phyloP scores from a whole-genome alignment of 2,888 invertebrate species.

The Lingula anatina region DNA sequence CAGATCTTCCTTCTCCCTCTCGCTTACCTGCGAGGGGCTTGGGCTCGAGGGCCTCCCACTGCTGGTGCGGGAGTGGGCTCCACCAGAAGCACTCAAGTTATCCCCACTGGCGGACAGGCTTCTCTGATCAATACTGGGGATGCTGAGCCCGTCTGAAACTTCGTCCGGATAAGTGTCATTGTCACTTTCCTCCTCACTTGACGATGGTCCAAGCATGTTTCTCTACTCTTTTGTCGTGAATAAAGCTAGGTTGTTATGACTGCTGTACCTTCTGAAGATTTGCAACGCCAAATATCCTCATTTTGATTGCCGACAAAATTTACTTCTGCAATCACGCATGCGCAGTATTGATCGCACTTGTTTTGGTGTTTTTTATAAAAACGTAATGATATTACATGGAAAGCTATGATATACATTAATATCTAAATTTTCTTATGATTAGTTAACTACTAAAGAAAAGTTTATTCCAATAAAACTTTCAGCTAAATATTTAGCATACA shows the following conservation, averaged over 20 bases:
- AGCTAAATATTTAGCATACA: too few relatives aligned
- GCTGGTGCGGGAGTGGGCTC: slow-evolving; percentile 49
- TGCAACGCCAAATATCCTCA: not conserved
- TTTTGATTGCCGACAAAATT: not conserved
- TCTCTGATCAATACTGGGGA: slow-evolving; percentile 46
- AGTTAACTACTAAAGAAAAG: too few relatives aligned
- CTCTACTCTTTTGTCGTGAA: not conserved
- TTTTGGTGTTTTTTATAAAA: too few relatives aligned
- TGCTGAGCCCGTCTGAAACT: slow-evolving; percentile 45
- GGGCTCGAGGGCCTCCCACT: slow-evolving; percentile 79
- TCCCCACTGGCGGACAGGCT: slow-evolving; percentile 50
- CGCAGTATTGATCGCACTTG: too few relatives aligned
- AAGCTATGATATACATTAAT: too few relatives aligned
- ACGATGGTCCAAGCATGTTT: slow-evolving; percentile 89
- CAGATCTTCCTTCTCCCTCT: slow-evolving; percentile 56
- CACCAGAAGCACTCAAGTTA: slow-evolving; percentile 40
- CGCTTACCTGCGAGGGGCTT: slow-evolving; percentile 85
- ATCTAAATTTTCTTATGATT: too few relatives aligned
- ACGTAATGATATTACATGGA: too few relatives aligned
- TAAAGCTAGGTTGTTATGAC: too few relatives aligned
- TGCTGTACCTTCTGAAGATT: too few relatives aligned
- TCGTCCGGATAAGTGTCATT: slow-evolving; percentile 68
- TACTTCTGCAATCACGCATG: not conserved
- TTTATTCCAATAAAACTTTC: too few relatives aligned
- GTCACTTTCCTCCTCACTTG: slow-evolving; percentile 91